phyloP scores from a whole-genome alignment of 2,888 invertebrate genomes.

The Brenthis daphne region DNA sequence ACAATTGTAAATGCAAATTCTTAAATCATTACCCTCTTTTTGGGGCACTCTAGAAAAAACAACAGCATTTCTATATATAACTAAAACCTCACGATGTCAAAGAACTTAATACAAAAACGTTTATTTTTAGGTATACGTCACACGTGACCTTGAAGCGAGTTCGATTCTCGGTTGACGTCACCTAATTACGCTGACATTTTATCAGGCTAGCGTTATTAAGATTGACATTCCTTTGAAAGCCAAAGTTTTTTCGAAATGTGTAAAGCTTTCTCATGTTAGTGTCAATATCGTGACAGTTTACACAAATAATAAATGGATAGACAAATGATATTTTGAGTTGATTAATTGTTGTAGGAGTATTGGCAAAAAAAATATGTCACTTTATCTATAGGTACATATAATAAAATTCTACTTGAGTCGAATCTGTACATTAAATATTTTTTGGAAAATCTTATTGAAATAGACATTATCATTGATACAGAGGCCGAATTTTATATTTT shows the following conservation, averaged over 20 bases:
- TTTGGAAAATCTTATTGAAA: too few species aligned
- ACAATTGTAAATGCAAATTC: too few species aligned
- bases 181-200: slow-evolving; percentile 23
- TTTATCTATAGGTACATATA: too few species aligned
- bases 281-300: slow-evolving; percentile 17
- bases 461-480: too few species aligned
- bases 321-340: slow-evolving; percentile 10
- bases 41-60: too few species aligned
- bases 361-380: not conserved
- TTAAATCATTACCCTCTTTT: too few species aligned
- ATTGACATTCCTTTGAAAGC: slow-evolving; percentile 13
- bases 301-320: not conserved
- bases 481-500: too few species aligned
- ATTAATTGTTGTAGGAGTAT: not conserved
- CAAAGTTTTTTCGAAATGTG: not conserved
- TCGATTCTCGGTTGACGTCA: slow-evolving; percentile 37
- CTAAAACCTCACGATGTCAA: slow-evolving; percentile 17
- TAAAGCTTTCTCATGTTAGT: slow-evolving; percentile 18
- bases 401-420: too few species aligned
- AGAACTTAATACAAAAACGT: slow-evolving; percentile 22
- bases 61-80: too few species aligned
- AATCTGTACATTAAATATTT: too few species aligned
- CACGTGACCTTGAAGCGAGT: slow-evolving; percentile 38
- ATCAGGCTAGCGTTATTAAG: slow-evolving; percentile 11
- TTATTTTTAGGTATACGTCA: slow-evolving; percentile 37